These are phyloP conservation scores for Paramormyrops kingsleyae DNA, from an alignment of 2,113 vertebrate genomes.

Conservation along the genomic window DNA sequence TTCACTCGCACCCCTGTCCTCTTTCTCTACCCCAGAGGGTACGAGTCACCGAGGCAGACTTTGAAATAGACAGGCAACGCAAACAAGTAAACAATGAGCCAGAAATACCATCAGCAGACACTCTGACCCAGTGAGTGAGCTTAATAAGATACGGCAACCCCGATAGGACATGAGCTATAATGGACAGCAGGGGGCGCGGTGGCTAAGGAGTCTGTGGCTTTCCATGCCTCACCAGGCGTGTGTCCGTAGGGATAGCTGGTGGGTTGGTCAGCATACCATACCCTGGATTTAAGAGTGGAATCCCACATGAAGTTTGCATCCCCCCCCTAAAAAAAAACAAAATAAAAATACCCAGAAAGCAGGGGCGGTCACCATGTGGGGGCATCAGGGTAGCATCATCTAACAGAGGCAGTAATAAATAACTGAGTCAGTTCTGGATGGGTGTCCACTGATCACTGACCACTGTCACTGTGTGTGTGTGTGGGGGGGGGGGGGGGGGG, in stretches of 20 bases:
- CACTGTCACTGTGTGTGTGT: not conserved
- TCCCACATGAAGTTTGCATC: not conserved
- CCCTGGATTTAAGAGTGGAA: not conserved
- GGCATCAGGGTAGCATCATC: not conserved
- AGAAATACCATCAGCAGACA: not conserved
- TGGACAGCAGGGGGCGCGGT: not conserved
- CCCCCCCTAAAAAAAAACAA: not conserved
- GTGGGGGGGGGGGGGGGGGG: not conserved
- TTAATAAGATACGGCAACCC: not conserved
- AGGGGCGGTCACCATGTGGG: not conserved
- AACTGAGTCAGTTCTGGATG: not conserved
- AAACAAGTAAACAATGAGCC: not conserved
- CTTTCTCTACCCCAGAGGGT: not conserved
- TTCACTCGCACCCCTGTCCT: not conserved
- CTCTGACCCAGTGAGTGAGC: not conserved
- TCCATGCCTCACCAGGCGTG: not conserved
- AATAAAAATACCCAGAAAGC: not conserved
- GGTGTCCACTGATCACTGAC: not conserved
- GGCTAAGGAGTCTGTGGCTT: not conserved
- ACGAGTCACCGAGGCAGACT: not conserved
- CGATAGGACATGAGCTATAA: not conserved
- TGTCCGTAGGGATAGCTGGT: not conserved
- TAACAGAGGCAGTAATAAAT: not conserved
- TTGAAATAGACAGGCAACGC: not conserved
- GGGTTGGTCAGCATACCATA: not conserved